phyloP scores from a whole-genome alignment of 2,888 invertebrate genomes.

The Salticus scenicus region DNA sequence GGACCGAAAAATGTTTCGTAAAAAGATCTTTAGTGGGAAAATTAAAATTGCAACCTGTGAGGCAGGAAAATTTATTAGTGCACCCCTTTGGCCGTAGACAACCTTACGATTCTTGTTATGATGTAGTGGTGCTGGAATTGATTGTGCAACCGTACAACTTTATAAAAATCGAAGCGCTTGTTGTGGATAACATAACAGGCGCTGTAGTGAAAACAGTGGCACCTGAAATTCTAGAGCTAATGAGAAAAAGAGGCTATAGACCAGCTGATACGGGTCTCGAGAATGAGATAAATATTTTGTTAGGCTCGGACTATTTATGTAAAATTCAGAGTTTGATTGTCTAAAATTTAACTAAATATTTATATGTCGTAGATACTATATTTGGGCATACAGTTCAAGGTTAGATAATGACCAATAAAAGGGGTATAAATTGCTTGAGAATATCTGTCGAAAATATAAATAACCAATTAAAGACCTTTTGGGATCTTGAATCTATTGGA shows the following conservation, averaged over 20 bases:
- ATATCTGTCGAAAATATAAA: background rate
- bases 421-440: background rate
- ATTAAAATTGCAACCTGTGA: background rate
- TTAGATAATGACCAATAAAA: background rate
- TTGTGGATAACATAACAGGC: background rate
- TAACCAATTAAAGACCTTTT: background rate
- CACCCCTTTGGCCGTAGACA: background rate
- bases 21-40: background rate
- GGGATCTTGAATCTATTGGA: background rate
- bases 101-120: slow-evolving; percentile 3
- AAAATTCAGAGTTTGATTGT: background rate
- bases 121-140: background rate
- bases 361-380: slow-evolving; percentile 3
- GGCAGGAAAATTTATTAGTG: background rate
- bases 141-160: background rate
- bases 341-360: background rate
- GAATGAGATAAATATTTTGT: background rate
- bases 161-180: background rate
- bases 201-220: background rate
- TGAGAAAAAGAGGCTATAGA: background rate
- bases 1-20: background rate
- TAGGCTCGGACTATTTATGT: slow-evolving; percentile 15
- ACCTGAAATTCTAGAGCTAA: background rate
- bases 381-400: slow-evolving; percentile 3
- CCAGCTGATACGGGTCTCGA: background rate